phyloP scores from a whole-genome alignment of 2,797 vertebrate genomes.

The Catostomus latipinnis region DNA sequence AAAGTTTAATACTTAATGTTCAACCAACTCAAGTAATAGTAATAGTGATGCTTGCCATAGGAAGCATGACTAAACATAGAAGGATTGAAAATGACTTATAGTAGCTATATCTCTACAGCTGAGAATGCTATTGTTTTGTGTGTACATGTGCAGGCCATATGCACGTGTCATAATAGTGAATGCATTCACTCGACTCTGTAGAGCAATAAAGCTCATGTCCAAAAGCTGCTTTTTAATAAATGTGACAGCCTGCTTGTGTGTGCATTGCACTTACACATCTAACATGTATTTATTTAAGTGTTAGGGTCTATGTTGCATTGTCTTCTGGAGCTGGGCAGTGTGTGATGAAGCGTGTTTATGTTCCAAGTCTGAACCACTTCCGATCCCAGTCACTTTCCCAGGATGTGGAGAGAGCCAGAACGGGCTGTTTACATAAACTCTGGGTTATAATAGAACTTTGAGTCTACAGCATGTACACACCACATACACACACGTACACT shows the following conservation, averaged over 20 bases:
- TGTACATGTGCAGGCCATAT: conserved; percentile 24
- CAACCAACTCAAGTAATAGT: no score
- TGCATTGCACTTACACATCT: conserved; percentile 23
- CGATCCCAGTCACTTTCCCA: conserved; percentile 51
- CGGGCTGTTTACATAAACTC: conserved; percentile 61
- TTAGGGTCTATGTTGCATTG: conserved; percentile 13
- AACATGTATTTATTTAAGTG: conserved; percentile 30
- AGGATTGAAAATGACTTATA: not conserved
- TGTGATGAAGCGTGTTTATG: conserved; percentile 35
- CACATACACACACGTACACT: conserved; percentile 14
- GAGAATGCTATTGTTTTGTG: not conserved
- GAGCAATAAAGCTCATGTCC: conserved; percentile 7
- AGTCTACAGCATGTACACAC: conserved; percentile 37
- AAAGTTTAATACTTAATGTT: no score
- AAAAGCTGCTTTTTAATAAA: conserved; percentile 40
- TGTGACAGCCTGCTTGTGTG: conserved; percentile 15
- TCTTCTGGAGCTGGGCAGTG: conserved; percentile 19
- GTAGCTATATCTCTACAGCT: not conserved
- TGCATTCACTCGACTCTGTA: conserved; percentile 3
- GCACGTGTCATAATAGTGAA: not conserved
- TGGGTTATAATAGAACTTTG: conserved; percentile 54
- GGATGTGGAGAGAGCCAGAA: conserved; percentile 46
- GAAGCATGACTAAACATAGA: no score
- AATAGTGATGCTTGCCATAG: no score
- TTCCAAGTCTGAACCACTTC: conserved; percentile 49